phyloP scores from a whole-genome alignment of 2,113 vertebrate species.

The Pollimyrus isidori region DNA sequence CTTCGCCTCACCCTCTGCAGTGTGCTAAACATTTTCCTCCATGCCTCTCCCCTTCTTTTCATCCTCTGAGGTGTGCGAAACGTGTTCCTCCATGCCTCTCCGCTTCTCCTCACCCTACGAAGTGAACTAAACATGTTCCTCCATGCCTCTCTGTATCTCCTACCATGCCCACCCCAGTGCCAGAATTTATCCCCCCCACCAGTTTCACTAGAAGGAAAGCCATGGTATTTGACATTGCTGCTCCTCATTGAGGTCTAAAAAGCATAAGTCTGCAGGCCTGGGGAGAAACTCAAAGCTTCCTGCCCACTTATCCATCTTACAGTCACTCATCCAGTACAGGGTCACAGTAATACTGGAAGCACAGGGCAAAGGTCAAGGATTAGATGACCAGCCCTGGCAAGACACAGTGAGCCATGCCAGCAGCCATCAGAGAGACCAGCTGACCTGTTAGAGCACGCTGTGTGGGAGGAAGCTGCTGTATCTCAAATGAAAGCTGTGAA shows the following conservation, averaged over 20 bases:
- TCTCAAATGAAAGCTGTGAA: not conserved
- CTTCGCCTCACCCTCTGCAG: not conserved
- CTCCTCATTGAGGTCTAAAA: not conserved
- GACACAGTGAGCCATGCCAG: not conserved
- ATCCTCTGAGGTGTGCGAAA: not conserved
- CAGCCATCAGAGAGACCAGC: not conserved
- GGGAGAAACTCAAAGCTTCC: not conserved
- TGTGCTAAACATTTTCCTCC: fast-evolving
- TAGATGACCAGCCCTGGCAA: not conserved
- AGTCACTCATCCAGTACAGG: not conserved
- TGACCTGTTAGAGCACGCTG: not conserved
- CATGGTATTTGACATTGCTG: not conserved
- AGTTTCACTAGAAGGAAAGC: not conserved
- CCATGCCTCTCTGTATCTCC: not conserved
- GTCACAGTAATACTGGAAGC: not conserved
- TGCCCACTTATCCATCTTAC: not conserved
- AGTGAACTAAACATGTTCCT: not conserved
- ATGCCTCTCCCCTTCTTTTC: not conserved
- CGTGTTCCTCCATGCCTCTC: not conserved
- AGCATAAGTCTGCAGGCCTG: not conserved
- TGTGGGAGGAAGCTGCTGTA: not conserved
- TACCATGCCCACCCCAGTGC: not conserved
- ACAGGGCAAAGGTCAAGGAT: not conserved
- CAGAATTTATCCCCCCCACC: not conserved
- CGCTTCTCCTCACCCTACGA: not conserved